Evolutionary conservation across 2,888 invertebrate genomes (phyloP).

Genomic region (Chaitophorus viminalis): DNA sequence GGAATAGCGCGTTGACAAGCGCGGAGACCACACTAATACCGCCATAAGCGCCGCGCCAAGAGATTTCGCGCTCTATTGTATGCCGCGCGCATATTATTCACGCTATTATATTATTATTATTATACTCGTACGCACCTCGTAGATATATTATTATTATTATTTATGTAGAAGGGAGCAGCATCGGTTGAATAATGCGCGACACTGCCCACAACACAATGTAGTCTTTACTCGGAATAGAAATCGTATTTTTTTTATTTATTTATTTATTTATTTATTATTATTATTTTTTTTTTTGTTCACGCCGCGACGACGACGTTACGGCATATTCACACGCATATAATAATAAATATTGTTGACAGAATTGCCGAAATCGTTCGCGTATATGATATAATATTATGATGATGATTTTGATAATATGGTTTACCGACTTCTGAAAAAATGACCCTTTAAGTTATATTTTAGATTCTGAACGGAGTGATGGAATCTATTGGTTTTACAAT

Average conservation of each 20-base stretch:
- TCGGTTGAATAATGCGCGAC: not conserved
- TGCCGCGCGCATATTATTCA: not conserved
- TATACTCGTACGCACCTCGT: not conserved
- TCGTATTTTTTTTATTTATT: not conserved
- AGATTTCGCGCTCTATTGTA: not conserved
- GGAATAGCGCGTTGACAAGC: not conserved
- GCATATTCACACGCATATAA: too few species aligned
- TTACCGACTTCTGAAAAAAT: too few species aligned
- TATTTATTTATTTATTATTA: too few species aligned
- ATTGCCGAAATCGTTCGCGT: not conserved
- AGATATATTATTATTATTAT: not conserved
- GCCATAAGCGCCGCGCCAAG: constrained; percentile 1
- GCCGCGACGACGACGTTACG: not conserved
- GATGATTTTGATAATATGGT: too few species aligned
- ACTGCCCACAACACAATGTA: not conserved
- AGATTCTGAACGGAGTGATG: too few species aligned
- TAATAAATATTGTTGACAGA: not conserved
- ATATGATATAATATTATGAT: not conserved
- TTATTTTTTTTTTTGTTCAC: too few species aligned
- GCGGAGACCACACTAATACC: not conserved
- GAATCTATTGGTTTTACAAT: too few species aligned
- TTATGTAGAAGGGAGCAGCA: not conserved
- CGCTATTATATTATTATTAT: constrained; percentile 1
- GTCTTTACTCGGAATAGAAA: constrained; percentile 7
- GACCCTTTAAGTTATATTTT: too few species aligned